Evolutionary conservation across 2,113 vertebrate species (phyloP).

Genomic region (Ammodramus savannarum): DNA sequence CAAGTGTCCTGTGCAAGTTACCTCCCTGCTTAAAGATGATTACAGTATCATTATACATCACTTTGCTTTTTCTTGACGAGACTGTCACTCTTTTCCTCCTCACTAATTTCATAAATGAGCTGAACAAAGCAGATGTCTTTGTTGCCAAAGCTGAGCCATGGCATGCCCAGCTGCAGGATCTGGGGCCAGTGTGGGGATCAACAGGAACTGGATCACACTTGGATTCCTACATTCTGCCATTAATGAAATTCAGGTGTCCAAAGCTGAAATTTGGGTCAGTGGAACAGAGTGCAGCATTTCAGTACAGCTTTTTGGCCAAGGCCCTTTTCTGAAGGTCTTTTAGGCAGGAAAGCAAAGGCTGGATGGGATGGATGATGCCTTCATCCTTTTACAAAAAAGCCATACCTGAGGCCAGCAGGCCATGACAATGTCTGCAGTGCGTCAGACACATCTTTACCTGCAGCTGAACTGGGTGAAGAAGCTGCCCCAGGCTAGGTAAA

Average conservation of each 20-base stretch:
- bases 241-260: background rate
- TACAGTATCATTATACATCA: background rate
- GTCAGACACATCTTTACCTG: background rate
- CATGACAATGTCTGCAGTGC: background rate
- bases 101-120: background rate
- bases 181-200: background rate
- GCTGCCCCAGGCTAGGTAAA: background rate
- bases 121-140: background rate
- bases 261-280: background rate
- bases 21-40: background rate
- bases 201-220: background rate
- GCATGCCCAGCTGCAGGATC: fast-evolving
- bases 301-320: background rate
- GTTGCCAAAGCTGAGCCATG: background rate
- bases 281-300: background rate
- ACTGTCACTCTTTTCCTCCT: background rate
- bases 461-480: background rate
- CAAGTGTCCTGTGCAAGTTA: background rate
- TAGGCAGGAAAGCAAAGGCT: background rate
- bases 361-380: background rate
- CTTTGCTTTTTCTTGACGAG: background rate
- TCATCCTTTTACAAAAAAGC: background rate
- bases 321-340: background rate
- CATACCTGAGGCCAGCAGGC: background rate
- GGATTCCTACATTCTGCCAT: background rate